Base-by-base conservation (phyloP, 1,140 invertebrate species). In the Parapsyche elsis region DNA sequence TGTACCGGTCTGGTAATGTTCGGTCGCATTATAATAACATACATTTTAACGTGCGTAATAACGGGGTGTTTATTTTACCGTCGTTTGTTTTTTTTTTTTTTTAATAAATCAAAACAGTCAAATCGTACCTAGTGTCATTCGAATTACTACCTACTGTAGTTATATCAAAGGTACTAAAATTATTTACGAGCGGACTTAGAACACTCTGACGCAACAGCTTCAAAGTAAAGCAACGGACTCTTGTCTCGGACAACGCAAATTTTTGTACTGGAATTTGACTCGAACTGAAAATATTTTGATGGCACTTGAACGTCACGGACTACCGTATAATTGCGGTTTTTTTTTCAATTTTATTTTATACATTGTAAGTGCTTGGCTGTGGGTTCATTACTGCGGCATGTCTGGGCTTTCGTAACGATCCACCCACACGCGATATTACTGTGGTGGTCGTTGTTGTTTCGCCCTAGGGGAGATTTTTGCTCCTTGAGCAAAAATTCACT, bases 341-440 rank as follows among this genome's bases (percentile, higher is more conserved):
- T 57, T 57, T 75, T 57, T n/a, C 14, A 9, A 24, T 73, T 46
- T 46, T 53, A 24, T 57, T 75, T 57, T n/a, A 2, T 53, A 14
- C 16, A 53, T 30, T 75, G 4, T 9, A 14, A 16, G 75, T 64
- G 24, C 23, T 70, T 67, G 9, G 46, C 61, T 19, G 61, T 73
- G 64, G 53, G 61, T 78, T 82, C 81, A 82, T 82, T 82, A 82
- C 71, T 14, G 78, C n/a, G 71, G 77, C 81, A 73, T 82, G 81
- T 82, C 81, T 76, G 78, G 12, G 64, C 53, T 67, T 75, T 61
- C 45, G 26, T 80, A 82, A 82, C 78, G 81, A 79, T 78, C 81
- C 79, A 80, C 78, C 81, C 75, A 76, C 81, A 82, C 81, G 81
- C 81, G 71, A 82, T 78, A 71, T 81, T 75, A 30, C 45, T 71